Evolutionary conservation across 1,140 invertebrate species (phyloP).

Genomic region (Sesamia nonagrioides): DNA sequence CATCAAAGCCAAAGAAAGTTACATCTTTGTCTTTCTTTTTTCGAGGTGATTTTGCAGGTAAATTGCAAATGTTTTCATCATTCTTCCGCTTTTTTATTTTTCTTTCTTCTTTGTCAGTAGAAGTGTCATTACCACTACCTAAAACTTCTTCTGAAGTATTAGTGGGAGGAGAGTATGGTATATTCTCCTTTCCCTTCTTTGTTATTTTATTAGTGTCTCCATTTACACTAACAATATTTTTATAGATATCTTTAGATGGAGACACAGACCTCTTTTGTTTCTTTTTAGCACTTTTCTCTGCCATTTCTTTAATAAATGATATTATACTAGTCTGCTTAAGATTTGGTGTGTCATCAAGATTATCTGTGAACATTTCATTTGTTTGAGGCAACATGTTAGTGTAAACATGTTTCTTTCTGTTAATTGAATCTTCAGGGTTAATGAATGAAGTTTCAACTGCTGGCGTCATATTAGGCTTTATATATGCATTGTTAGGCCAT

Average conservation of each 20-base stretch:
- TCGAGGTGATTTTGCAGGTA: conserved; percentile 50
- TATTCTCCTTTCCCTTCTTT: conserved; percentile 51
- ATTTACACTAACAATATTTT: conserved; percentile 51
- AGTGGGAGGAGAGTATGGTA: conserved; percentile 34
- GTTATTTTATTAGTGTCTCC: conserved; percentile 13
- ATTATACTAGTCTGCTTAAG: conserved; percentile 82
- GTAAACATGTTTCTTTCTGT: conserved; percentile 82
- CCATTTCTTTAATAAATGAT: conserved; percentile 82
- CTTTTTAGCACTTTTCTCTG: conserved; percentile 73
- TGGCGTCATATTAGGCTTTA: conserved; percentile 83
- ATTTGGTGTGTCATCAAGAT: conserved; percentile 61
- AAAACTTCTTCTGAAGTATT: conserved; percentile 45
- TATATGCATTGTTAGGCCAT: conserved; percentile 80
- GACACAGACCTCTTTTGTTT: conserved; percentile 67
- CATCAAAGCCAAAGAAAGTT: conserved; percentile 83
- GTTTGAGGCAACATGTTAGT: conserved; percentile 71
- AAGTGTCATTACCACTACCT: conserved; percentile 43
- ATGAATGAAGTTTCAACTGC: conserved; percentile 81
- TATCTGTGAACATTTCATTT: conserved; percentile 65
- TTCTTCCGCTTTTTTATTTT: conserved; percentile 46
- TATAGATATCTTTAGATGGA: conserved; percentile 71
- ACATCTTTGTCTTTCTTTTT: conserved; percentile 68
- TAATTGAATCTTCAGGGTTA: conserved; percentile 67
- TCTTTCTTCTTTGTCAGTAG: conserved; percentile 52
- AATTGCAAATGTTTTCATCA: conserved; percentile 51